A percentile compares a stretch with the other conserved stretches of the same genome.
Evolutionary conservation across 2,888 invertebrate species (phyloP).

Genomic region (Campoplex nolae): DNA sequence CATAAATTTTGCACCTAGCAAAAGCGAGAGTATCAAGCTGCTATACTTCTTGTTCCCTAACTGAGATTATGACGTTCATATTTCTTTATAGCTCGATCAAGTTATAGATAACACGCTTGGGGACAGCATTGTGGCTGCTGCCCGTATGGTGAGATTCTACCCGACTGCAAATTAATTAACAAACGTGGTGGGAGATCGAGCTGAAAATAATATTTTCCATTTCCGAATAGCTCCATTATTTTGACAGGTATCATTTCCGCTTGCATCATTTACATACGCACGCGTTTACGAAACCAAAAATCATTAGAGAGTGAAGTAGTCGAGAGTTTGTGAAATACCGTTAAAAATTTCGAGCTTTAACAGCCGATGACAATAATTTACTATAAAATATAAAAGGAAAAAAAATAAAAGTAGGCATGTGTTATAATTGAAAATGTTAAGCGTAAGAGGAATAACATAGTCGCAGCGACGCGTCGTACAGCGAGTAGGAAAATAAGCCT

Average conservation of each 20-base stretch:
- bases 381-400: neutral
- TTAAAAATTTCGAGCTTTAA: too few species aligned
- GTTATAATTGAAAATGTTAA: slow-evolving; percentile 47
- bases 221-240: neutral
- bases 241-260: neutral
- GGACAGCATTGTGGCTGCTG: slow-evolving; percentile 61
- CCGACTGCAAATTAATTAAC: slow-evolving; percentile 49
- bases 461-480: slow-evolving; percentile 2
- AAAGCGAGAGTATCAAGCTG: slow-evolving; percentile 66
- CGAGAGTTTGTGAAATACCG: too few species aligned
- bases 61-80: slow-evolving; percentile 78
- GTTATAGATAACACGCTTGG: slow-evolving; percentile 78
- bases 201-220: neutral
- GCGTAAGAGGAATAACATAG: neutral
- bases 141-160: neutral
- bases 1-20: slow-evolving; percentile 31
- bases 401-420: neutral
- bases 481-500: neutral
- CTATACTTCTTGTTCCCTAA: slow-evolving; percentile 60
- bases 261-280: neutral
- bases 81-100: slow-evolving; percentile 80
- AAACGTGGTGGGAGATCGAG: neutral
- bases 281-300: neutral
- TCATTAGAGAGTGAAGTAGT: too few species aligned
- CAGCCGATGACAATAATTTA: too few species aligned